A percentile compares a stretch with the other conserved stretches of the same genome.
These are phyloP conservation scores for Empidonax alnorum DNA, from an alignment of 2,113 vertebrate genomes.

Conservation along the genomic window DNA sequence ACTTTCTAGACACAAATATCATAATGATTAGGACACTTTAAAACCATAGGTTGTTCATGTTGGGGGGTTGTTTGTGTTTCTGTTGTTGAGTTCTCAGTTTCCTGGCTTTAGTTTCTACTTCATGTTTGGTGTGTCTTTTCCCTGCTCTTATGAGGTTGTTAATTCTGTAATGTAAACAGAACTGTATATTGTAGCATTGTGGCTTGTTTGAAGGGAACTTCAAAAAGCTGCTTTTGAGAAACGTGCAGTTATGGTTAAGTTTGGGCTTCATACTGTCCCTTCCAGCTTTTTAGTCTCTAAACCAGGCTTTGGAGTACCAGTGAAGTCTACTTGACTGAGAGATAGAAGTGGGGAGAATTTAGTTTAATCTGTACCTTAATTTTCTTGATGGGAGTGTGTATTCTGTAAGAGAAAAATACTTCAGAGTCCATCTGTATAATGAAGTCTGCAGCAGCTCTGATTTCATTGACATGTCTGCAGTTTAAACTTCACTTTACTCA, in stretches of 20 bases:
- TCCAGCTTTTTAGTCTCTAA: background rate
- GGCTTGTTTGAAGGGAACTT: background rate
- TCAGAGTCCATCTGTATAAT: background rate
- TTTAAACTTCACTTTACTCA: background rate
- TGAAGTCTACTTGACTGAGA: background rate
- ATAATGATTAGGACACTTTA: background rate
- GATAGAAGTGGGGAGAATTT: background rate
- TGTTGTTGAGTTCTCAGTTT: background rate
- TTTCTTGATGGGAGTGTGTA: background rate
- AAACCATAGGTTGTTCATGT: background rate
- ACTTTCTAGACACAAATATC: background rate
- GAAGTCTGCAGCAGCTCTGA: background rate
- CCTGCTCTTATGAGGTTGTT: background rate
- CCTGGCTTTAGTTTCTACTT: background rate
- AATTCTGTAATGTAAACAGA: background rate
- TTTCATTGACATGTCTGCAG: background rate
- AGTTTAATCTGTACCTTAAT: background rate
- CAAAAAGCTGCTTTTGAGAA: background rate
- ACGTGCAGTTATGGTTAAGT: background rate
- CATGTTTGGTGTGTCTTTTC: background rate
- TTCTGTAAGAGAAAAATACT: background rate
- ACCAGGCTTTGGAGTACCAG: background rate
- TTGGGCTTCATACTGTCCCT: background rate
- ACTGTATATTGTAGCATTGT: background rate
- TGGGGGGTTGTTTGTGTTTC: background rate